Percentiles rank a stretch among this genome's conserved stretches.
phyloP scores from a whole-genome alignment of 1,140 invertebrate species.

The Panulirus ornatus region DNA sequence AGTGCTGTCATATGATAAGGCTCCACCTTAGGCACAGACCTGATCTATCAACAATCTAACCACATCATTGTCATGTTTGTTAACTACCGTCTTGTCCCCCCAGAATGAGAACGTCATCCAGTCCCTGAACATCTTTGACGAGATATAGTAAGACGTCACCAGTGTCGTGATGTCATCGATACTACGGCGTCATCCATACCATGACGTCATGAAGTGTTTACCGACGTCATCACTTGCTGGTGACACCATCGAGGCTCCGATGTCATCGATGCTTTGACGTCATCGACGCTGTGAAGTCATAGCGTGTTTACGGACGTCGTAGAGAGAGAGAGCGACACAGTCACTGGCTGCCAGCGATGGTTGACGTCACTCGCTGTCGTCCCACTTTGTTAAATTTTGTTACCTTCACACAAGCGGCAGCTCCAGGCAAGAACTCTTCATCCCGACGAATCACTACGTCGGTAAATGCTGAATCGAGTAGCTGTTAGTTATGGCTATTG shows the following conservation, averaged over 20 bases:
- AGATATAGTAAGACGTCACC: slow-evolving; percentile 29
- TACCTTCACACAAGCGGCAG: too few relatives aligned
- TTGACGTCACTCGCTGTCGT: too few relatives aligned
- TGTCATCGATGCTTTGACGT: too few relatives aligned
- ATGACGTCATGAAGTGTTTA: neutral
- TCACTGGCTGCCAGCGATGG: too few relatives aligned
- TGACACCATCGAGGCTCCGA: neutral
- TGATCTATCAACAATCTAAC: neutral
- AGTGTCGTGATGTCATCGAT: neutral
- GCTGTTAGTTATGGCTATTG: too few relatives aligned
- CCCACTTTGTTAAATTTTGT: too few relatives aligned
- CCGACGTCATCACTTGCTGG: neutral
- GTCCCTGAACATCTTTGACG: slow-evolving; percentile 59
- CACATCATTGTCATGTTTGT: neutral
- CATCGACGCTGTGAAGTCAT: neutral
- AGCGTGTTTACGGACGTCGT: neutral
- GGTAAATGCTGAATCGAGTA: too few relatives aligned
- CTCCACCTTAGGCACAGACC: too few relatives aligned
- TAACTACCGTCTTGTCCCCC: neutral
- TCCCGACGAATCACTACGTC: too few relatives aligned
- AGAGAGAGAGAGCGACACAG: too few relatives aligned
- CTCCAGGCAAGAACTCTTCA: too few relatives aligned
- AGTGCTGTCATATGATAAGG: too few relatives aligned
- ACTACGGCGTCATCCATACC: neutral
- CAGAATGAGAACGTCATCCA: slow-evolving; percentile 70